Base-by-base conservation (phyloP, 2,888 invertebrate genomes). In the Amblyteles armatorius region DNA sequence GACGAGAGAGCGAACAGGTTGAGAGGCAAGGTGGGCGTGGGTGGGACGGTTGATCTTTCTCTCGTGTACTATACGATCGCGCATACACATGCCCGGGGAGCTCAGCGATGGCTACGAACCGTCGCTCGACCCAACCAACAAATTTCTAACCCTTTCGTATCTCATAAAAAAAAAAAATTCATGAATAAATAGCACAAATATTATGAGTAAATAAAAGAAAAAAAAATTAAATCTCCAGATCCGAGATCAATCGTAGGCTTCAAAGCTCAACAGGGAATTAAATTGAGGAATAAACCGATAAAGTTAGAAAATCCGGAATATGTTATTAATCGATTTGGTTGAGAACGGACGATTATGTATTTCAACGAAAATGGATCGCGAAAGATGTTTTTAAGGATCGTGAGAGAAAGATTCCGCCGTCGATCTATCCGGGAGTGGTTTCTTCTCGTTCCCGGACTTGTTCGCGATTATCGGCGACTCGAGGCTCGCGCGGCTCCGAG, bases 1-100 rank as follows among this genome's bases (percentile, higher is more conserved):
- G 87, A 89, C 86, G 89, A 87, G 89, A 91, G 90, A 90, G 90
- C 91, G 92, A 93, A 93, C 92, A 93, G 93, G 93, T 93, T 93
- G 92, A 92, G 92, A 87, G 71, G 79, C 82, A 84, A 84, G 87
- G 89, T 91, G 90, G 90, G 93, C 93, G 93, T 93, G 92, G 93
- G 93, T 93, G 93, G 91, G 92, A 90, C 91, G 91, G 91, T 91
- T 92, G 91, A 92, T 93, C 92, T 92, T 92, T 87, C 86, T 87
- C 85, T 81, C 83, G 67, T 78, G 71, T 68, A 67, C 72, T 69
- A 29, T 77, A 71, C 77, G 73, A 81, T 83, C 77, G 69, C 78
- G 63, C 79, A 78, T 74, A 81, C 57, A 77, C 76, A 80, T 68
- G 68, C 73, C 76, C 65, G 72, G 68, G 74, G 57, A 57, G 52